phyloP scores from a whole-genome alignment of 92 coral and sea anemone genomes.

The Umimayanthus kanabou region DNA sequence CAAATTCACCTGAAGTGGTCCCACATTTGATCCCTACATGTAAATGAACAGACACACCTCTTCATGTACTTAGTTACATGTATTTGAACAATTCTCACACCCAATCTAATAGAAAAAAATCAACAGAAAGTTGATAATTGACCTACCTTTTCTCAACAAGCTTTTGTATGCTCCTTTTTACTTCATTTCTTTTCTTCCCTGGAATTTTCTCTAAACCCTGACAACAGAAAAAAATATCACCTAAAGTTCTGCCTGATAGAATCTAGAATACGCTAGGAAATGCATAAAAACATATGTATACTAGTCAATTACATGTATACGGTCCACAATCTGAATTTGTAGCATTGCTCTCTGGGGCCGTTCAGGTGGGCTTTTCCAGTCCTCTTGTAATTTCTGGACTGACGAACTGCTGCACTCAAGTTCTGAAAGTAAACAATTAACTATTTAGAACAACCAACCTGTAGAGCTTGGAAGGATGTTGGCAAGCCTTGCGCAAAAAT shows the following conservation, averaged over 20 bases:
- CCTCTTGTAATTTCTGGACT: neutral
- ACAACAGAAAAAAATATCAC: neutral
- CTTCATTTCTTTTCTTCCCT: slow-evolving; percentile 82
- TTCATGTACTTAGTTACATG: too few relatives aligned
- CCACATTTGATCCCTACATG: too few relatives aligned
- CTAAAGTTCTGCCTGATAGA: too few relatives aligned
- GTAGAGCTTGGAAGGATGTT: slow-evolving; percentile 79
- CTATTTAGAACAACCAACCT: slow-evolving; percentile 55
- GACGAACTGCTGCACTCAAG: neutral
- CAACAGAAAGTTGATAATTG: neutral
- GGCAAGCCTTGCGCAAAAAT: slow-evolving; percentile 97
- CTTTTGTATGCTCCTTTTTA: slow-evolving; percentile 80
- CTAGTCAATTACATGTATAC: too few relatives aligned
- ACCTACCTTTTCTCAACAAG: slow-evolving; percentile 89
- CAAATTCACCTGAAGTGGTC: too few relatives aligned
- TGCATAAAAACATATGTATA: too few relatives aligned
- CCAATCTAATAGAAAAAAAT: neutral
- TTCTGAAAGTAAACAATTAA: neutral
- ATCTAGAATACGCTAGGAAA: too few relatives aligned
- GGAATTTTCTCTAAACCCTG: slow-evolving; percentile 87
- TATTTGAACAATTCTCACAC: neutral
- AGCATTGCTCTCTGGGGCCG: too few relatives aligned
- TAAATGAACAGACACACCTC: too few relatives aligned
- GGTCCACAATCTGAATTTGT: too few relatives aligned
- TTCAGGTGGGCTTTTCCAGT: neutral